phyloP scores from a whole-genome alignment of 2,797 vertebrate genomes.

The Takifugu rubripes region DNA sequence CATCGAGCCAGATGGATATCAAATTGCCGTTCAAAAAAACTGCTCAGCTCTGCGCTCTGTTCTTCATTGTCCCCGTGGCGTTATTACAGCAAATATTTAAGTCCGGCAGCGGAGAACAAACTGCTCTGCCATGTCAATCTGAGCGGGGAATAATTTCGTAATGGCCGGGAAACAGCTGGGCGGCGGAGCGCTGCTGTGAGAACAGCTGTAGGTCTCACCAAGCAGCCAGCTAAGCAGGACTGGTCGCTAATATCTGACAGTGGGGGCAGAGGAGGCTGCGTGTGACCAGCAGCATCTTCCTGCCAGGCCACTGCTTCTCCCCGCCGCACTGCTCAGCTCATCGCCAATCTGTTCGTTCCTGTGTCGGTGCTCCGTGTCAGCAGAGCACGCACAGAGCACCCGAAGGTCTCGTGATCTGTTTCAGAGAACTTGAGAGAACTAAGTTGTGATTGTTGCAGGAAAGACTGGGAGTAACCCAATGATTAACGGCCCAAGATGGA shows the following conservation, averaged over 20 bases:
- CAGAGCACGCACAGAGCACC: background rate
- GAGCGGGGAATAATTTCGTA: conserved; percentile 75
- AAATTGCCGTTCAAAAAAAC: conserved; percentile 53
- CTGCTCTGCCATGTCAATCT: conserved; percentile 65
- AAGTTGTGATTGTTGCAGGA: too few species aligned
- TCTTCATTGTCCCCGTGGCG: conserved; percentile 64
- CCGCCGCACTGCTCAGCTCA: conserved; percentile 9
- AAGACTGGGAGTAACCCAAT: too few species aligned
- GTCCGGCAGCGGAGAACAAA: conserved; percentile 60
- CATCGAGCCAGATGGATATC: conserved; percentile 71
- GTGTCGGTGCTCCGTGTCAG: background rate
- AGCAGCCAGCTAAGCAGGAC: conserved; percentile 45
- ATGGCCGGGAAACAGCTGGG: conserved; percentile 77
- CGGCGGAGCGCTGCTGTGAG: conserved; percentile 45
- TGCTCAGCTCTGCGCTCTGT: conserved; percentile 52
- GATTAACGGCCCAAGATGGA: conserved; percentile 41
- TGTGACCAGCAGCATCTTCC: conserved; percentile 39
- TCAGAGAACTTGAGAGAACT: too few species aligned
- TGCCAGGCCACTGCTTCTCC: conserved; percentile 21
- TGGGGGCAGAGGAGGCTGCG: conserved; percentile 34
- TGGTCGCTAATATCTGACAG: conserved; percentile 51
- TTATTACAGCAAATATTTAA: conserved; percentile 73
- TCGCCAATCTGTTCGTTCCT: background rate
- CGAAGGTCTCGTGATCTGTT: conserved; percentile 15
- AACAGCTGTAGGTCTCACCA: conserved; percentile 67